Evolutionary conservation across 2,113 vertebrate species (phyloP).

Genomic region (Hemichromis elongatus): DNA sequence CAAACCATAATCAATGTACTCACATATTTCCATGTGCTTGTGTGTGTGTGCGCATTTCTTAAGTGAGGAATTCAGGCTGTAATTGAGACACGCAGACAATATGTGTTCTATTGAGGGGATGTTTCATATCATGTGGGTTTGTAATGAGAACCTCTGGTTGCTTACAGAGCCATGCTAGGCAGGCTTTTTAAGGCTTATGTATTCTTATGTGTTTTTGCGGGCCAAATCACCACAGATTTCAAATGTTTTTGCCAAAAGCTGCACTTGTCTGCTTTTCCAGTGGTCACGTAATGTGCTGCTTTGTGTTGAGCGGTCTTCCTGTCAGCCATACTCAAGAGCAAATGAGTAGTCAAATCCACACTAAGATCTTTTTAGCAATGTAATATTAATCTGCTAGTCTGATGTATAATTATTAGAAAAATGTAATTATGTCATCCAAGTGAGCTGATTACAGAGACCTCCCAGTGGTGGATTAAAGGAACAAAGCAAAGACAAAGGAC

Average conservation of each 20-base stretch:
- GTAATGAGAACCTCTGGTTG: constrained; percentile 55
- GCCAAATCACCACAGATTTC: constrained; percentile 31
- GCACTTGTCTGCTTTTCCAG: constrained; percentile 37
- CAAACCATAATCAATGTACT: neutral
- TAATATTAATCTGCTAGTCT: constrained; percentile 38
- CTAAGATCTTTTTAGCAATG: constrained; percentile 3
- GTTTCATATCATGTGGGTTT: constrained; percentile 59
- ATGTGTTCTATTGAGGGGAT: constrained; percentile 54
- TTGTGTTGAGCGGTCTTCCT: neutral
- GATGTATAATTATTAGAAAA: constrained; percentile 39
- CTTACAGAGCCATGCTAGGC: constrained; percentile 15
- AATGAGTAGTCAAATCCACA: neutral
- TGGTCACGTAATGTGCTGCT: constrained; percentile 1
- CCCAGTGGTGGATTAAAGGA: constrained; percentile 41
- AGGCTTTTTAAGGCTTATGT: constrained; percentile 32
- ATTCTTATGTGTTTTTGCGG: constrained; percentile 19
- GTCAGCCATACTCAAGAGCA: neutral
- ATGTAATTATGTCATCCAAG: constrained; percentile 40
- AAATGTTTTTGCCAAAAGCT: constrained; percentile 25
- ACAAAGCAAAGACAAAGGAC: constrained; percentile 24
- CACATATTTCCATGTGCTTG: neutral
- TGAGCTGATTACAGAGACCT: constrained; percentile 36
- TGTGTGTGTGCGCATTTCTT: constrained; percentile 9
- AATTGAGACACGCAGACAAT: constrained; percentile 58
- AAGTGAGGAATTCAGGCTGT: constrained; percentile 40